Evolutionary conservation across 1,140 invertebrate species (phyloP).

Genomic region (Diprion similis): DNA sequence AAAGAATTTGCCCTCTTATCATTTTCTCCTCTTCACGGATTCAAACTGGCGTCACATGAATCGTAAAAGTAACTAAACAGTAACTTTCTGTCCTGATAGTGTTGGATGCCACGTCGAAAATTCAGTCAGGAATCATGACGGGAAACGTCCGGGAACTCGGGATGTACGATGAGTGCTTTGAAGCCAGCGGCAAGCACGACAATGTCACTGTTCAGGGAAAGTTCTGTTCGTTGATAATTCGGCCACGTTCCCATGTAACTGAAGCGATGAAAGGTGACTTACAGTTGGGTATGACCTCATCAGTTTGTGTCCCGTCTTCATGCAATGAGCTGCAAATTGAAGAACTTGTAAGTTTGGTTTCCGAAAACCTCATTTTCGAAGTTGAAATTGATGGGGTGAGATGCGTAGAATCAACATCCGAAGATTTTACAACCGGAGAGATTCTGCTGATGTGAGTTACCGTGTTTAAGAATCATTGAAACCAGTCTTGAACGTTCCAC

Average conservation of each 20-base stretch:
- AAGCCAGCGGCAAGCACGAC: conserved; percentile 19
- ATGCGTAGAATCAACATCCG: not conserved
- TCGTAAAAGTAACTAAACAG: not conserved
- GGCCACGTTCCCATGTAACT: not conserved
- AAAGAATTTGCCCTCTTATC: too few species aligned
- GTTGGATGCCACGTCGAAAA: conserved; percentile 49
- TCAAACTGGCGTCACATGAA: not conserved
- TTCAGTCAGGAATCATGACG: conserved; percentile 43
- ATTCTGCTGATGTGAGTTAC: not conserved
- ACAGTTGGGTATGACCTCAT: conserved; percentile 15
- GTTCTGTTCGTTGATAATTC: conserved; percentile 27
- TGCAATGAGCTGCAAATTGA: conserved; percentile 25
- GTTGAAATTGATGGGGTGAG: too few species aligned
- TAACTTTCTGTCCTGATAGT: conserved; percentile 34
- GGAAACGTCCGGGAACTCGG: conserved; percentile 48
- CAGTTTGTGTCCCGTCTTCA: conserved; percentile 33
- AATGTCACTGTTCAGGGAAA: conserved; percentile 25
- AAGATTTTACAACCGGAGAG: not conserved
- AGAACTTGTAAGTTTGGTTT: conserved; percentile 16
- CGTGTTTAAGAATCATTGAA: not conserved
- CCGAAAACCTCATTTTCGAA: too few species aligned
- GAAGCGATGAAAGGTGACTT: not conserved
- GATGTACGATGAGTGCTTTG: conserved; percentile 47
- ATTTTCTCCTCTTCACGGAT: too few species aligned
- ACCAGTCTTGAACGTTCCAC: not conserved